These are phyloP conservation scores for Eupeodes latifasciatus DNA, from an alignment of 2,888 invertebrate genomes.

Conservation along the genomic window DNA sequence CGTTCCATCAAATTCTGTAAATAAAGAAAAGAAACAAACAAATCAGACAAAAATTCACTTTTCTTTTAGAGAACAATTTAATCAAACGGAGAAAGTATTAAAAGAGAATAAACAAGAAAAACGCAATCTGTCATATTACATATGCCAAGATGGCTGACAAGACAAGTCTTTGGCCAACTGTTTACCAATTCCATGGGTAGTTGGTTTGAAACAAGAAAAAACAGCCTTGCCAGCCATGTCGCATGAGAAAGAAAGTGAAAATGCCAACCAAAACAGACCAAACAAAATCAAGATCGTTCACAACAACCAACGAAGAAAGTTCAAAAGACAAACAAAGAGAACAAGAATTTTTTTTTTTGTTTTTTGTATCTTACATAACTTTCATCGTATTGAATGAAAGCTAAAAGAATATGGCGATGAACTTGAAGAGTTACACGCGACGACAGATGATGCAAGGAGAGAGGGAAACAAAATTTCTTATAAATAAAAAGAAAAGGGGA, in stretches of 20 bases:
- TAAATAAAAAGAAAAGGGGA: slow-evolving; percentile 78
- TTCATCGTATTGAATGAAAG: slow-evolving; percentile 62
- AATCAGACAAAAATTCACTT: slow-evolving; percentile 77
- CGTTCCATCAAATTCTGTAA: slow-evolving; percentile 99
- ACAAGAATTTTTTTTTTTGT: slow-evolving; percentile 58
- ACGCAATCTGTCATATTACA: slow-evolving; percentile 77
- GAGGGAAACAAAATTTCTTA: slow-evolving; percentile 30
- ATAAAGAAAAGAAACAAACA: slow-evolving; percentile 77
- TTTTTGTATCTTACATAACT: slow-evolving; percentile 61
- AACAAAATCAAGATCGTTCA: slow-evolving; percentile 35
- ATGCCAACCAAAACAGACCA: slow-evolving; percentile 27
- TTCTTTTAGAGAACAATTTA: slow-evolving; percentile 62
- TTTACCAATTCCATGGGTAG: neutral
- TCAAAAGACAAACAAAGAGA: slow-evolving; percentile 71
- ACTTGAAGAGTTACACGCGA: slow-evolving; percentile 46
- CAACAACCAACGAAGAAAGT: slow-evolving; percentile 77
- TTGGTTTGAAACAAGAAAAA: neutral
- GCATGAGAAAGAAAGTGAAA: slow-evolving; percentile 47
- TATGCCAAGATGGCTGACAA: slow-evolving; percentile 77
- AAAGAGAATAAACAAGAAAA: slow-evolving; percentile 76
- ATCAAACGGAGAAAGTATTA: slow-evolving; percentile 80
- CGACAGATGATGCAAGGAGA: slow-evolving; percentile 9
- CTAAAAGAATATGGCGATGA: slow-evolving; percentile 49
- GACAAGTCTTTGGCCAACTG: slow-evolving; percentile 2
- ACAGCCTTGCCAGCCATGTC: slow-evolving; percentile 14